Base-by-base conservation (phyloP, 2,113 vertebrate genomes). In the Microcebus tavaratra region DNA sequence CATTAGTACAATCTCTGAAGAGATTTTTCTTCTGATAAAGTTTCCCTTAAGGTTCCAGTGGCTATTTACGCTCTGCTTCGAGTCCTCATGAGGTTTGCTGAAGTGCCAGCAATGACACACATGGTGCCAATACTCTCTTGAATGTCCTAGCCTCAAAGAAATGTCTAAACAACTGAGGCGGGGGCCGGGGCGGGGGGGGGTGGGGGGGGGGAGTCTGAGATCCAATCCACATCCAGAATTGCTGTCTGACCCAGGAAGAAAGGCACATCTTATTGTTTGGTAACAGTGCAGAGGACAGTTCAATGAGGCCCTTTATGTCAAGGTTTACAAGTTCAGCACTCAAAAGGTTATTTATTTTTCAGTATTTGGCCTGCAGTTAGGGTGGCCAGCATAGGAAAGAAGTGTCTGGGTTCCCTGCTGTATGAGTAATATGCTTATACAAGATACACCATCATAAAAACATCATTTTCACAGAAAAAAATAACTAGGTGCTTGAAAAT, bases 361-460 rank as follows among this genome's bases (percentile, higher is more conserved):
- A 88, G 84, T 90, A 95, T 82, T 95, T 88, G 93, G 96, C 31
- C 91, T 96, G 18, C 48, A 94, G 50, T 97, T 93, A 94, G 78
- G 59, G 96, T 92, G 82, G 89, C 72, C 91, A 96, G 55, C 85
- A 96, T 34, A 79, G 45, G 72, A 55, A 6, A 98, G 73, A 95
- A 97, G 36, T 63, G 25, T 85, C 88, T 96, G 73, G 34, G 83
- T 89, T 95, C 91, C 57, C 79, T 79, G 88, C 72, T 87, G 21
- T 87, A 63, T 81, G 76, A 94, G 45, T 88, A 95, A 96, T 95
- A 87, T 34, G 76, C 84, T 92, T 97, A 96, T 73, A 79, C 21
- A 96, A 98, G 50, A 81, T 84, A 96, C 21, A 73, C 59, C 53
- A 93, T 96, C 94, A 31, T 92, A 92, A 94, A 97, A 96, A 96